phyloP scores from a whole-genome alignment of 1,140 invertebrate species.

The Ptiloglossa arizonensis region DNA sequence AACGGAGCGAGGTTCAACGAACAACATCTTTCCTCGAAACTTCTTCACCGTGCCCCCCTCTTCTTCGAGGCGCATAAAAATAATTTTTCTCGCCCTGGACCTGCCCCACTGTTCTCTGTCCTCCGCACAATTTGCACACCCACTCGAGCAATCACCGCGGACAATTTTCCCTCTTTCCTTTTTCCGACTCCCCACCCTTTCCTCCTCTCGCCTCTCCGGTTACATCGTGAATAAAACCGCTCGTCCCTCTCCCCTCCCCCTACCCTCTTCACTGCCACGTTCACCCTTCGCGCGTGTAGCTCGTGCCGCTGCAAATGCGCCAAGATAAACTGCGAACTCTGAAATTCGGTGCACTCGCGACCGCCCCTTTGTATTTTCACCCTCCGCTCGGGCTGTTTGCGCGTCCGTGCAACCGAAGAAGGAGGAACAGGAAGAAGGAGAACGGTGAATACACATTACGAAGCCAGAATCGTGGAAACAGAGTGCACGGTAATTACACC shows the following conservation, averaged over 20 bases:
- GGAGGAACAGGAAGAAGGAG: constrained; percentile 8
- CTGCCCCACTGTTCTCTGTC: neutral
- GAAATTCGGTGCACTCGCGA: constrained; percentile 58
- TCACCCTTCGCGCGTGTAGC: neutral
- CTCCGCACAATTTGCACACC: constrained; percentile 32
- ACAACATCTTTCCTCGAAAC: too few species aligned
- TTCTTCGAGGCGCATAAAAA: constrained; percentile 25
- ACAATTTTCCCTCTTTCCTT: constrained; percentile 32
- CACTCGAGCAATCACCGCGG: constrained; percentile 38
- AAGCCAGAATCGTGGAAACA: constrained; percentile 31
- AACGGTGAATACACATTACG: constrained; percentile 17
- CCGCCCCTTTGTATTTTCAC: constrained; percentile 54
- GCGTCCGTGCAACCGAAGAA: constrained; percentile 6
- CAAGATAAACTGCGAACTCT: constrained; percentile 67
- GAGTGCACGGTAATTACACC: constrained; percentile 43
- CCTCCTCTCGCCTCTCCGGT: constrained; percentile 20
- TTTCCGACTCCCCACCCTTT: too few species aligned
- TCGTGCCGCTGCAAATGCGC: constrained; percentile 53
- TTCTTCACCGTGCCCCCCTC: neutral
- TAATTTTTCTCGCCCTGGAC: constrained; percentile 28
- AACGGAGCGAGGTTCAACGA: too few species aligned
- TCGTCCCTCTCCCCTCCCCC: constrained; percentile 1
- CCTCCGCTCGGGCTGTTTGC: constrained; percentile 1
- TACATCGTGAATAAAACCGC: constrained; percentile 53
- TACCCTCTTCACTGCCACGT: neutral